These are phyloP conservation scores for Ageneiosus marmoratus DNA, from an alignment of 2,113 vertebrate genomes.

Conservation along the genomic window DNA sequence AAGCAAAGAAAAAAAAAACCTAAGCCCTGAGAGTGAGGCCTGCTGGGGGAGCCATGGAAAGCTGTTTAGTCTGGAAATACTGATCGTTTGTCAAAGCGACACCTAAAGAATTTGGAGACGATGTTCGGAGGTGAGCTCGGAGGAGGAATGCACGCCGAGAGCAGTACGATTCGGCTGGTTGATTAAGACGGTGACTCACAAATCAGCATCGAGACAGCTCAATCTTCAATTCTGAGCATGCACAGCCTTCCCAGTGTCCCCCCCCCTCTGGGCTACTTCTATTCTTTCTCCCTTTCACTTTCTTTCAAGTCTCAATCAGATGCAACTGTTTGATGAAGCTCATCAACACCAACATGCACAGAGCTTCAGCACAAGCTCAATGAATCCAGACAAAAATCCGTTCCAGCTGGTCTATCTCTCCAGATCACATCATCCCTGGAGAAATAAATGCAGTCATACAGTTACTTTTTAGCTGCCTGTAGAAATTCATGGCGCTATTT, in stretches of 20 bases:
- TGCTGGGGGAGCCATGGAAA: conserved; percentile 19
- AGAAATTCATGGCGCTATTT: conserved; percentile 44
- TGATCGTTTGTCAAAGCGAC: conserved; percentile 49
- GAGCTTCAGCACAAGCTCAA: conserved; percentile 20
- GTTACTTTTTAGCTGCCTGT: conserved; percentile 33
- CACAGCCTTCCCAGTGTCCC: conserved; percentile 29
- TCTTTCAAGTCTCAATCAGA: conserved; percentile 51
- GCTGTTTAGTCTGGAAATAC: conserved; percentile 37
- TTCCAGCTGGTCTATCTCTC: conserved; percentile 5
- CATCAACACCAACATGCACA: conserved; percentile 45
- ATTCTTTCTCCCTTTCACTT: neutral
- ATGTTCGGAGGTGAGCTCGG: conserved; percentile 27
- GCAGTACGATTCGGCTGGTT: conserved; percentile 46
- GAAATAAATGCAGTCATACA: conserved; percentile 23
- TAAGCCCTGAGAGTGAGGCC: neutral
- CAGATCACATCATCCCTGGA: neutral
- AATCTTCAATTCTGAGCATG: conserved; percentile 43
- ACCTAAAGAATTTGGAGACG: conserved; percentile 35
- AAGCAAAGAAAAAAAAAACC: neutral
- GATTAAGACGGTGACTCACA: conserved; percentile 56
- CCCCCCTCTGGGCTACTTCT: conserved; percentile 24
- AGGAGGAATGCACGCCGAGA: conserved; percentile 2
- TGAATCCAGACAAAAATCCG: conserved; percentile 25
- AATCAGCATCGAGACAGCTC: conserved; percentile 56
- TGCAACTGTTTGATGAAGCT: conserved; percentile 49